A percentile compares a stretch with the other conserved stretches of the same genome.
Conservation (phyloP, 2,113 vertebrate genomes). For the Protomyctophum bolini region DNA sequence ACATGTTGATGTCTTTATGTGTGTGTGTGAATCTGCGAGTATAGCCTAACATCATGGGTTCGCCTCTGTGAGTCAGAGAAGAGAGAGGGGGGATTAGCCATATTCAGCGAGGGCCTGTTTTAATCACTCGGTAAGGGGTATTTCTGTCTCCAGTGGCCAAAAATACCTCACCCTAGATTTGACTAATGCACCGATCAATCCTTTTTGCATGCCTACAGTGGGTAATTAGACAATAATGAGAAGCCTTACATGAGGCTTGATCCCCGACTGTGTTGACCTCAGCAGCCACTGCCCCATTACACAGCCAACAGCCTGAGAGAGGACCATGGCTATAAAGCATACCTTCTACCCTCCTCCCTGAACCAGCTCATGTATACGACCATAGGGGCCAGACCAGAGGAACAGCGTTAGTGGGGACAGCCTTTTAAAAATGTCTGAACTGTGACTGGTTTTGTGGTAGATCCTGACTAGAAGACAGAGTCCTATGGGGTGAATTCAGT, state of each 20-base stretch:
- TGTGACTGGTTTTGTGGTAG: constrained; percentile 38
- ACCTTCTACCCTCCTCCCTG: constrained; percentile 50
- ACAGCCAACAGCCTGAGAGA: constrained; percentile 83
- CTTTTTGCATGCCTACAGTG: constrained; percentile 77
- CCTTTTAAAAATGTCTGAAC: constrained; percentile 41
- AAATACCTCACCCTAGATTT: constrained; percentile 73
- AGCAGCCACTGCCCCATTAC: constrained; percentile 81
- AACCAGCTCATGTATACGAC: constrained; percentile 45
- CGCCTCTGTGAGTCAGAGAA: constrained; percentile 67
- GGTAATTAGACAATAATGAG: constrained; percentile 85
- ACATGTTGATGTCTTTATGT: constrained; percentile 48
- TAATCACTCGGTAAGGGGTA: constrained; percentile 52
- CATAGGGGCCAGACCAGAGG: constrained; percentile 35
- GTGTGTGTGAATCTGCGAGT: constrained; percentile 40
- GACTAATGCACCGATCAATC: constrained; percentile 83
- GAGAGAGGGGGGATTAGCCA: constrained; percentile 79
- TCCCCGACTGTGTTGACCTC: constrained; percentile 82
- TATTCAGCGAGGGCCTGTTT: constrained; percentile 76
- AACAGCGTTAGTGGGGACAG: constrained; percentile 66
- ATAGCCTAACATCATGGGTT: constrained; percentile 23
- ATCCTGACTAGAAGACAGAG: constrained; percentile 20
- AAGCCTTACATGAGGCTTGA: constrained; percentile 73
- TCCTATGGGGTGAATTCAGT: constrained; percentile 22
- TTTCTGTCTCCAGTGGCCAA: constrained; percentile 83
- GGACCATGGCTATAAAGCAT: constrained; percentile 14